These are phyloP conservation scores for Campopleginae sp. DNA, from an alignment of 2,888 invertebrate genomes.

Conservation along the genomic window DNA sequence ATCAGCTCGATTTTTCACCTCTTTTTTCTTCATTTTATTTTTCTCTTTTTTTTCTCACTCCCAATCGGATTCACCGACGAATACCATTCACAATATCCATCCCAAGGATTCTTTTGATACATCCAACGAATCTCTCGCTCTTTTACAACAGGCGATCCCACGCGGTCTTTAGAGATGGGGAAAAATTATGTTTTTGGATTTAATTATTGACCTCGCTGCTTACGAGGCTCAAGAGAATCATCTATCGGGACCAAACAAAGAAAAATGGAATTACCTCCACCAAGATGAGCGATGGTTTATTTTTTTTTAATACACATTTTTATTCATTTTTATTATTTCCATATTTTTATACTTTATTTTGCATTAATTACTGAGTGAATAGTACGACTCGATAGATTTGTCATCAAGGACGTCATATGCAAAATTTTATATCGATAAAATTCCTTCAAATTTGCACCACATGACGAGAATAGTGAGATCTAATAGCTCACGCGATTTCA, in stretches of 20 bases:
- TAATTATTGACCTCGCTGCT: neutral
- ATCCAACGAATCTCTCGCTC: conserved; percentile 2
- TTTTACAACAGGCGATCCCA: neutral
- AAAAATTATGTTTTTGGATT: neutral
- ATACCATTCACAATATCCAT: conserved; percentile 48
- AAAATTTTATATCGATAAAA: too few relatives aligned
- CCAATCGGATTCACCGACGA: conserved; percentile 44
- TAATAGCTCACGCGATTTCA: too few relatives aligned
- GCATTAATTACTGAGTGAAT: too few relatives aligned
- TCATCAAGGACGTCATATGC: too few relatives aligned
- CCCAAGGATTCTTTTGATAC: conserved; percentile 39
- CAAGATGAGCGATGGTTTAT: too few relatives aligned
- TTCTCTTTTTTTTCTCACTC: conserved; percentile 2
- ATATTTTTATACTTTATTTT: too few relatives aligned
- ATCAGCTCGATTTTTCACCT: conserved; percentile 55
- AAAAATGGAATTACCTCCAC: too few relatives aligned
- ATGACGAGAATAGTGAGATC: too few relatives aligned
- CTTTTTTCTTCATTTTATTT: conserved; percentile 36
- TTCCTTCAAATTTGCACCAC: too few relatives aligned
- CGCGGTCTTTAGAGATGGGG: neutral
- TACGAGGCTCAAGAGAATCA: neutral
- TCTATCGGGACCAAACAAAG: neutral
- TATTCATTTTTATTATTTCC: too few relatives aligned
- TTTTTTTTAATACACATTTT: too few relatives aligned
- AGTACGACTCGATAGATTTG: too few relatives aligned